Conservation (phyloP, 2,888 invertebrate species). For the Diarsia rubi region DNA sequence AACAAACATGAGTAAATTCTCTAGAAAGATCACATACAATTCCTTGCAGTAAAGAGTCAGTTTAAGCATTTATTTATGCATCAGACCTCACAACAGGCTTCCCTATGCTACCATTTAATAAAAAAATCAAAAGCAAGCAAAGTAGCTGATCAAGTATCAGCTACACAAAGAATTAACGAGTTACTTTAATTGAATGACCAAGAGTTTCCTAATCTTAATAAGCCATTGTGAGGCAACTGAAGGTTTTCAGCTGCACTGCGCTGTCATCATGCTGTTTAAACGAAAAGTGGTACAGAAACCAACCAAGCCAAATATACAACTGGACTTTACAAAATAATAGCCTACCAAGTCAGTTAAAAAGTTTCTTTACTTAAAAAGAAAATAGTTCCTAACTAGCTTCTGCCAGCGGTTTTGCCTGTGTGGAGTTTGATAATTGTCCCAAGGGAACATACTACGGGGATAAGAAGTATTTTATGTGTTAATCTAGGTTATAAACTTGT, state of each 20-base stretch:
- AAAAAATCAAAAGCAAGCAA: constrained; percentile 61
- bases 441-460: too few relatives aligned
- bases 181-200: constrained; percentile 48
- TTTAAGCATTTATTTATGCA: constrained; percentile 75
- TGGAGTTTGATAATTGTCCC: too few relatives aligned
- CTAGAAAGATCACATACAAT: not conserved
- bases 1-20: not conserved
- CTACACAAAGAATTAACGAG: not conserved
- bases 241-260: constrained; percentile 89
- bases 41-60: constrained; percentile 70
- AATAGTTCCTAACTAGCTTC: too few relatives aligned
- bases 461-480: too few relatives aligned
- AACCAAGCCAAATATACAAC: constrained; percentile 5
- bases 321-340: not conserved
- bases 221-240: constrained; percentile 80
- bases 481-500: too few relatives aligned
- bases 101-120: constrained; percentile 82
- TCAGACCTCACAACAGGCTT: constrained; percentile 83
- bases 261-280: constrained; percentile 79
- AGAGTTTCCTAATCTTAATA: constrained; percentile 75
- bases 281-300: not conserved
- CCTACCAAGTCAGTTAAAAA: not conserved
- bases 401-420: too few relatives aligned
- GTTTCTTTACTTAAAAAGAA: not conserved
- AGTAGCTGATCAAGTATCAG: constrained; percentile 39